A percentile compares a stretch with the other conserved stretches of the same genome.
These are phyloP conservation scores for Forbesichthys agassizii DNA, from an alignment of 2,113 vertebrate genomes.

Conservation along the genomic window DNA sequence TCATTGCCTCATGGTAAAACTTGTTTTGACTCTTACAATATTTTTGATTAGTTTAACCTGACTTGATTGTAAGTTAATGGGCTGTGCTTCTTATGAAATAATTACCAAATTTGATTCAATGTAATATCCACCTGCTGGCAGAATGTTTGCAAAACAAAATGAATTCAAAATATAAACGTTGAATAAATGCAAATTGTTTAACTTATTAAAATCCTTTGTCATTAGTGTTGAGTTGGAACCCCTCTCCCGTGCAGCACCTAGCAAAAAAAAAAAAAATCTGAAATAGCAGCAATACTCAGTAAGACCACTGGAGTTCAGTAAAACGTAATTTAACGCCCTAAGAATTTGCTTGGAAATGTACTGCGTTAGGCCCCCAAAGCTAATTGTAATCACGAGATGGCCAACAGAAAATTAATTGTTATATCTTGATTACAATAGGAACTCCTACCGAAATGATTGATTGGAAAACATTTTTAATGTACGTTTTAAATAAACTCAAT, in stretches of 20 bases:
- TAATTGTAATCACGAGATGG: too few species aligned
- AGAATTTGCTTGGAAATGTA: background rate
- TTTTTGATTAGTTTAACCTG: conserved; percentile 29
- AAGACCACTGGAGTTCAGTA: conserved; percentile 64
- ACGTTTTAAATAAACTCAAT: too few species aligned
- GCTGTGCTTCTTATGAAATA: conserved; percentile 59
- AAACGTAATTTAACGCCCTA: conserved; percentile 8
- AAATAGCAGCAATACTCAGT: background rate
- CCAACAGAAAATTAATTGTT: too few species aligned
- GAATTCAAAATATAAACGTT: conserved; percentile 45
- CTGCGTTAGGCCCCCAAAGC: too few species aligned
- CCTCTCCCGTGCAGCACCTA: background rate
- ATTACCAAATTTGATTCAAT: conserved; percentile 49
- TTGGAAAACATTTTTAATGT: too few species aligned
- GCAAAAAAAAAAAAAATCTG: background rate
- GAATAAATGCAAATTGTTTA: conserved; percentile 61
- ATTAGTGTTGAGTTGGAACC: conserved; percentile 28
- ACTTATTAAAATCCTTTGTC: conserved; percentile 32
- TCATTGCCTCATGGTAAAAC: conserved; percentile 31
- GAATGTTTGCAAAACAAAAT: conserved; percentile 69
- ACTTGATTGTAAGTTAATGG: conserved; percentile 66
- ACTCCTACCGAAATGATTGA: too few species aligned
- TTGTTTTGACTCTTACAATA: conserved; percentile 25
- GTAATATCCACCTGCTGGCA: conserved; percentile 73
- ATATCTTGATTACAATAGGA: too few species aligned